Percentiles rank a stretch among this genome's conserved stretches.
Conservation (phyloP, 2,888 invertebrate species). For the Drosophila colorata region DNA sequence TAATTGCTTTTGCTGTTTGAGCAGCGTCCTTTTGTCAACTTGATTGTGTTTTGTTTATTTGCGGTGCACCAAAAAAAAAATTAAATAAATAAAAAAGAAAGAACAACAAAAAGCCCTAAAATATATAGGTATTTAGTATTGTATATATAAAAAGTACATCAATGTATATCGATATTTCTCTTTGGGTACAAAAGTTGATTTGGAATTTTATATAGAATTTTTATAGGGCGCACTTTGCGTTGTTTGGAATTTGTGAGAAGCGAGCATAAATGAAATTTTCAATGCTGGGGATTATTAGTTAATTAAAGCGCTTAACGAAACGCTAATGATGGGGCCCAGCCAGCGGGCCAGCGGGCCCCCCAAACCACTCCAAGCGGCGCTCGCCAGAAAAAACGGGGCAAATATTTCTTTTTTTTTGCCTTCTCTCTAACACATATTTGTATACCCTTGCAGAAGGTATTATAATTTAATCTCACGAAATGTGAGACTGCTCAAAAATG, state of each 20-base stretch:
- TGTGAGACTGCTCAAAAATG: too few species aligned
- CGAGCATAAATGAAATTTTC: conserved; percentile 46
- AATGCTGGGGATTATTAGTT: conserved; percentile 60
- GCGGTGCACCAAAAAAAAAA: conserved; percentile 9
- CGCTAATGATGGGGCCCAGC: conserved; percentile 60
- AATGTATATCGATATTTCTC: conserved; percentile 6
- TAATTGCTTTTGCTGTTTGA: conserved; percentile 73
- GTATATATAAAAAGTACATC: not conserved
- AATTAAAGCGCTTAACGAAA: conserved; percentile 56
- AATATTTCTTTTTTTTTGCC: not conserved
- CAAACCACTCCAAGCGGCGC: not conserved
- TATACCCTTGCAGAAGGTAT: not conserved
- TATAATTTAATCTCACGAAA: not conserved
- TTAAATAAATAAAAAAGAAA: not conserved
- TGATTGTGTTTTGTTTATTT: conserved; percentile 59
- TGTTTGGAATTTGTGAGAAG: conserved; percentile 24
- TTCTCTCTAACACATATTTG: not conserved
- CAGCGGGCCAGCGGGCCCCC: not conserved
- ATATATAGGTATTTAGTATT: not conserved
- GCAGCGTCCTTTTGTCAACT: conserved; percentile 64
- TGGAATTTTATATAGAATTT: conserved; percentile 31
- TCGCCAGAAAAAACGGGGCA: not conserved
- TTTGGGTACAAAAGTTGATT: not conserved
- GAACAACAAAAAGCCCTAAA: not conserved
- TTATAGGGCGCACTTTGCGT: not conserved